phyloP scores from a whole-genome alignment of 2,113 vertebrate genomes.

The Hyperopisus bebe region DNA sequence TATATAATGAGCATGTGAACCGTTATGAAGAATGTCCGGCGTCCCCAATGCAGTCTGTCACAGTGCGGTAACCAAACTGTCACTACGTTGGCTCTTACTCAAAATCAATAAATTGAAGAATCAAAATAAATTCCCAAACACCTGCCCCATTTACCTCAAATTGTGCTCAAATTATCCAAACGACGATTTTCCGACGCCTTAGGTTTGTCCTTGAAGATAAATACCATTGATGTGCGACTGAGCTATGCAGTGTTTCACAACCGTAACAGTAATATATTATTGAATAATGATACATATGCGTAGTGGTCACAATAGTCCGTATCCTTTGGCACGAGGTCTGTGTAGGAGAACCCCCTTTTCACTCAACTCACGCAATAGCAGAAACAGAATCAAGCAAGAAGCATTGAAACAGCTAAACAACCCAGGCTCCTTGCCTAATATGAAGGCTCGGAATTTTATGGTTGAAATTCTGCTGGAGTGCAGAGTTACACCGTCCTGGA shows the following conservation, averaged over 20 bases:
- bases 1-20: neutral
- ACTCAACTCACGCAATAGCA: constrained; percentile 2
- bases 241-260: neutral
- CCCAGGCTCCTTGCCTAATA: constrained; percentile 4
- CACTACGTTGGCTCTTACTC: neutral
- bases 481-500: constrained; percentile 19
- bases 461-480: constrained; percentile 22
- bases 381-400: neutral
- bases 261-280: neutral
- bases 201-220: neutral
- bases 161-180: neutral
- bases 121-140: neutral
- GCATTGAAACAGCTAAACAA: neutral
- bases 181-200: neutral
- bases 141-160: neutral
- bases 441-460: constrained; percentile 23
- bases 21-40: neutral
- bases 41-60: neutral
- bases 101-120: neutral
- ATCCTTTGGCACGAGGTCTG: neutral
- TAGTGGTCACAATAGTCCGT: neutral
- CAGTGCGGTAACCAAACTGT: neutral
- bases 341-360: neutral
- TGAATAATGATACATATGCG: neutral
- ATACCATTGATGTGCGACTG: neutral